Evolutionary conservation across 53 echinoderm and acorn worm genomes (phyloP).

Genomic region (Mesocentrotus franciscanus): DNA sequence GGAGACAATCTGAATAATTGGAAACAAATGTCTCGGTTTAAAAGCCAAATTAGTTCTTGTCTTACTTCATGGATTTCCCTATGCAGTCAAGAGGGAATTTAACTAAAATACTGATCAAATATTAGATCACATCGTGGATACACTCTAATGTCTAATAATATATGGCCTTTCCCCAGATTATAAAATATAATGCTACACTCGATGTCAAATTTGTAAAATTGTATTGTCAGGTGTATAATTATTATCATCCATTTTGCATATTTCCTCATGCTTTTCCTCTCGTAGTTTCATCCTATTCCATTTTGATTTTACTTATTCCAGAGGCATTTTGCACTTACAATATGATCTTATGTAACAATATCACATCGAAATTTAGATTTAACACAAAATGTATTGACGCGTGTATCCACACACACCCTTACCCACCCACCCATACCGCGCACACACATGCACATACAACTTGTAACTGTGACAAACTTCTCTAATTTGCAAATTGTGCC

Average conservation of each 20-base stretch:
- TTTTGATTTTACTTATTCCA: not conserved
- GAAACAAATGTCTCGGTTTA: not conserved
- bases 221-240: not conserved
- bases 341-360: not conserved
- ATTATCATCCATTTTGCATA: too few relatives aligned
- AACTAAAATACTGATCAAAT: not conserved
- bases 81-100: not conserved
- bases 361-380: not conserved
- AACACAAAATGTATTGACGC: not conserved
- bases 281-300: not conserved
- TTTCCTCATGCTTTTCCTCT: not conserved
- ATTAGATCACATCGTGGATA: not conserved
- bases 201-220: not conserved
- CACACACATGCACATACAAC: not conserved
- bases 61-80: not conserved
- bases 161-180: not conserved
- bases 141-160: not conserved
- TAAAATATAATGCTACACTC: not conserved
- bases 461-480: slow-evolving; percentile 56
- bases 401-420: not conserved
- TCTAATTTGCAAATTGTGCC: slow-evolving; percentile 59
- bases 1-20: not conserved
- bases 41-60: not conserved
- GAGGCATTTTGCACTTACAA: not conserved
- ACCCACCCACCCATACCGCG: not conserved